Percentiles rank a stretch among this genome's conserved stretches.
These are phyloP conservation scores for Seriola aureovittata DNA, from an alignment of 2,113 vertebrate species.

Conservation along the genomic window DNA sequence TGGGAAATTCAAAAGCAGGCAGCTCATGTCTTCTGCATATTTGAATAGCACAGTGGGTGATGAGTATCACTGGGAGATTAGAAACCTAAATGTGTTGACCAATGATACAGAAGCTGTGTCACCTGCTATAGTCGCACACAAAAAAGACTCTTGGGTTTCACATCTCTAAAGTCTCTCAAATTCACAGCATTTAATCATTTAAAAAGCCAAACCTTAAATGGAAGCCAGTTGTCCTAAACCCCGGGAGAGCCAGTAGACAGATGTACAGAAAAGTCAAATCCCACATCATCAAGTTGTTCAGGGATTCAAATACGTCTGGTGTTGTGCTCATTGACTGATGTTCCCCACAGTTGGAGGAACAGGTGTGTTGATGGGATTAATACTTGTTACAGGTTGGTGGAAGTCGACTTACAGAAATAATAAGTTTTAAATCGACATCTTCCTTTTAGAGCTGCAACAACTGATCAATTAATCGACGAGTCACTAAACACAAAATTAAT, in stretches of 20 bases:
- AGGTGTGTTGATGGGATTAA: neutral
- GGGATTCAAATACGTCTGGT: neutral
- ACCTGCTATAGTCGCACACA: neutral
- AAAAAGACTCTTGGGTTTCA: neutral
- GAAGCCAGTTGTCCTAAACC: neutral
- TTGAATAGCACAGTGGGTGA: conserved; percentile 2
- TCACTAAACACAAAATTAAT: too few relatives aligned
- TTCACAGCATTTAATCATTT: neutral
- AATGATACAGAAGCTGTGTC: conserved; percentile 3
- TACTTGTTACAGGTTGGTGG: too few relatives aligned
- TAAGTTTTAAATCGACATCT: too few relatives aligned
- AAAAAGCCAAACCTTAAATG: neutral
- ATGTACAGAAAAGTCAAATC: neutral
- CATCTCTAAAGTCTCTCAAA: neutral
- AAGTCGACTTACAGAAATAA: too few relatives aligned
- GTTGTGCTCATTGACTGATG: neutral
- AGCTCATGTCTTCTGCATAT: neutral
- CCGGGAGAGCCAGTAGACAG: neutral
- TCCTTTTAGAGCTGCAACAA: too few relatives aligned
- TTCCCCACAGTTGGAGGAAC: neutral
- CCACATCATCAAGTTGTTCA: neutral
- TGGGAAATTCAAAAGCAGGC: conserved; percentile 7
- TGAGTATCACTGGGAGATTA: conserved; percentile 19
- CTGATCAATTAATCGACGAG: too few relatives aligned
- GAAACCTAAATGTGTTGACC: conserved; percentile 11